Evolutionary conservation across 2,888 invertebrate species (phyloP).

Genomic region (Zaprionus bogoriensis): DNA sequence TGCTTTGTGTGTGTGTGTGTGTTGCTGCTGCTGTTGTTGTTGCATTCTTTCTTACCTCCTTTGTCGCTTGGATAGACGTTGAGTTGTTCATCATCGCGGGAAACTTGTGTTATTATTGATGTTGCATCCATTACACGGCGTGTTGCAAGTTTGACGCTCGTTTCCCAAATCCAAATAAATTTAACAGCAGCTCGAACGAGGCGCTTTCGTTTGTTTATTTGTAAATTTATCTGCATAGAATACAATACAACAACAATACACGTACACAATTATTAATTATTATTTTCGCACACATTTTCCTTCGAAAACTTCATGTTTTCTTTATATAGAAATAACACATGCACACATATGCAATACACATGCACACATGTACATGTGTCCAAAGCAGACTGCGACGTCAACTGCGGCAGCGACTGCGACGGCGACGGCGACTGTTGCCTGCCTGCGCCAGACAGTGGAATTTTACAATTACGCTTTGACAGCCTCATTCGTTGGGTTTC

Average conservation of each 20-base stretch:
- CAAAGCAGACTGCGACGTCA: slow-evolving; percentile 53
- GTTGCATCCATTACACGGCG: slow-evolving; percentile 94
- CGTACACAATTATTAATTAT: slow-evolving; percentile 49
- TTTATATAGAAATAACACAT: slow-evolving; percentile 44
- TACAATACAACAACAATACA: slow-evolving; percentile 32
- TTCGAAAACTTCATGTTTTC: slow-evolving; percentile 62
- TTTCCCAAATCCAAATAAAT: slow-evolving; percentile 17
- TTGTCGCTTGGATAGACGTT: slow-evolving; percentile 91
- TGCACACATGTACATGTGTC: slow-evolving; percentile 17
- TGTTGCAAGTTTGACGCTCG: slow-evolving; percentile 41
- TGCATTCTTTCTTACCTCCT: slow-evolving; percentile 85
- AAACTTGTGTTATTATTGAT: slow-evolving; percentile 99
- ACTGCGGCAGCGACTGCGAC: slow-evolving; percentile 40
- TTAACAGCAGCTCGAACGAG: slow-evolving; percentile 16
- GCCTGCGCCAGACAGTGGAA: slow-evolving; percentile 76
- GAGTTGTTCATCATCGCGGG: slow-evolving; percentile 98
- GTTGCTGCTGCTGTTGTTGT: not conserved
- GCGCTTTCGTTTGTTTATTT: slow-evolving; percentile 32
- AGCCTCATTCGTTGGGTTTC: slow-evolving; percentile 73
- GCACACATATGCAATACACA: slow-evolving; percentile 6
- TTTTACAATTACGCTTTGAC: slow-evolving; percentile 80
- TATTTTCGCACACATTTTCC: slow-evolving; percentile 52
- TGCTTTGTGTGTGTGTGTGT: slow-evolving; percentile 2
- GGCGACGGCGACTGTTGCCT: slow-evolving; percentile 38
- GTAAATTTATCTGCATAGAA: slow-evolving; percentile 47